These are phyloP conservation scores for Mycetomoellerius zeteki DNA, from an alignment of 1,140 invertebrate species.

Conservation along the genomic window DNA sequence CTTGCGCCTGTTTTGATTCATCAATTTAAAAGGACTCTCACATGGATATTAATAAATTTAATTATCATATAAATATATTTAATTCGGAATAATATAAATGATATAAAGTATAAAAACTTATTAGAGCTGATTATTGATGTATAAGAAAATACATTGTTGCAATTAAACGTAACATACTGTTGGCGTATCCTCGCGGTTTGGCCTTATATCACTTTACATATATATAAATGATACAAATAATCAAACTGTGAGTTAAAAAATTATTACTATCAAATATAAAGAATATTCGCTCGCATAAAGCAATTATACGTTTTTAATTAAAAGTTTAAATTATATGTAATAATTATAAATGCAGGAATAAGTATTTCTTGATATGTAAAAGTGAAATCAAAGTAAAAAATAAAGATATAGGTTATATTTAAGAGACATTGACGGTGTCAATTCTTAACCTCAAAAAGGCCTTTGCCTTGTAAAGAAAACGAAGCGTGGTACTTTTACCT, in stretches of 20 bases:
- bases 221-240: too few species aligned
- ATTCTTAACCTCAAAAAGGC: too few species aligned
- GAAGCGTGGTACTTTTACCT: too few species aligned
- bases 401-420: not conserved
- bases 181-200: too few species aligned
- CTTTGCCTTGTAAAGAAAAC: too few species aligned
- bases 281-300: not conserved
- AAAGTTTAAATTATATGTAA: conserved; percentile 4
- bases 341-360: not conserved
- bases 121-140: too few species aligned
- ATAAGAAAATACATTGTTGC: too few species aligned
- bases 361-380: not conserved
- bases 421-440: too few species aligned
- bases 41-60: not conserved
- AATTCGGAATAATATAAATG: not conserved
- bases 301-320: not conserved
- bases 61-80: conserved; percentile 8
- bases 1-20: not conserved
- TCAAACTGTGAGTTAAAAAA: not conserved
- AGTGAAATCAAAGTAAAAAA: conserved; percentile 3
- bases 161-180: too few species aligned
- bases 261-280: not conserved
- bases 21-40: not conserved
- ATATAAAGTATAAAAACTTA: not conserved
- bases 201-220: too few species aligned